These are phyloP conservation scores for Schizothorax lantsangensis DNA, from an alignment of 2,797 vertebrate genomes.

Conservation along the genomic window DNA sequence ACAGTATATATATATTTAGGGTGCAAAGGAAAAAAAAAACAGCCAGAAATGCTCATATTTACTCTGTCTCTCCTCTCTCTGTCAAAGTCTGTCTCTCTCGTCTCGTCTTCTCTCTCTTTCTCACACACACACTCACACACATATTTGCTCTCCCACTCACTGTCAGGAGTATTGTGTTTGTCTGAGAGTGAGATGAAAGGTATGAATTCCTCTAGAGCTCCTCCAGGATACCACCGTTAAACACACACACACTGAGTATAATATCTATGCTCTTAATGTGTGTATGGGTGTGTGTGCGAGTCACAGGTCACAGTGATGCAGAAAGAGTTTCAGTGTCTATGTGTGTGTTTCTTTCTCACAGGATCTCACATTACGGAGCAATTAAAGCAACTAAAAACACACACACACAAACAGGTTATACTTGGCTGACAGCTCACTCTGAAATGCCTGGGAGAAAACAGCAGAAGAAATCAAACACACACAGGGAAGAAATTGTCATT, in stretches of 20 bases:
- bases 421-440: constrained; percentile 44
- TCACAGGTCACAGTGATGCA: constrained; percentile 16
- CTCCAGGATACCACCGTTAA: constrained; percentile 50
- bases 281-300: background rate
- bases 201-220: constrained; percentile 50
- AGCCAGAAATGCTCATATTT: constrained; percentile 38
- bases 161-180: constrained; percentile 52
- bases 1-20: constrained; percentile 25
- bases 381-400: constrained; percentile 37
- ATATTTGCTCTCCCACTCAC: constrained; percentile 53
- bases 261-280: constrained; percentile 1
- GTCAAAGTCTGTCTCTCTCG: constrained; percentile 28
- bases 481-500: background rate
- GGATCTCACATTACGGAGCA: constrained; percentile 46
- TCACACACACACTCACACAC: constrained; percentile 33
- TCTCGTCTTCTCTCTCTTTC: background rate
- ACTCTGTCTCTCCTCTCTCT: constrained; percentile 37
- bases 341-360: constrained; percentile 45
- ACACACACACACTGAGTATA: constrained; percentile 32
- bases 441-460: constrained; percentile 34
- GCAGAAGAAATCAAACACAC: constrained; percentile 34
- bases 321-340: constrained; percentile 26
- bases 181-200: constrained; percentile 47
- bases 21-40: background rate
- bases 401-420: constrained; percentile 54